Base-by-base conservation (phyloP, 2,888 invertebrate species). In the Cremastobaeus sp. region DNA sequence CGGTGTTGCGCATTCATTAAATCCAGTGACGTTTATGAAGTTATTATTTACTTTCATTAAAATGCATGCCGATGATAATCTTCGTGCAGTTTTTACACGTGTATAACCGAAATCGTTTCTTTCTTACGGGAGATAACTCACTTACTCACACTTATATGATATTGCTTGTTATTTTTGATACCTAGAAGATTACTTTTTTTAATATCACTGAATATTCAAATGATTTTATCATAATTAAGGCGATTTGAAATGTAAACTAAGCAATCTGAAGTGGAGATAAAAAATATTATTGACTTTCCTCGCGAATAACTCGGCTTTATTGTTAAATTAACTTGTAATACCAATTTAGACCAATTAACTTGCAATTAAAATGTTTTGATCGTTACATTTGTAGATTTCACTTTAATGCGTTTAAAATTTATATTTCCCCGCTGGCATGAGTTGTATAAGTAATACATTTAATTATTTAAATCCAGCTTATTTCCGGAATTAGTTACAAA, bases 1-100 rank as follows among this genome's bases (percentile, higher is more conserved):
- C 71, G 72, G 64, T 77, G 71, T 76, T 79, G 77, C 77, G 76
- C 76, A 80, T 79, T 77, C 78, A 81, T 71, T 71, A 59, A 11
- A 11, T 47, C 32, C 54, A 68, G 66, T 66, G 65, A 69, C 70
- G 60, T 60, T 73, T 73, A 62, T 66, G 47, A 73, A 68, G 55
- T 66, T 72, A 54, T 72, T 72, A 66, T 55, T 66, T 66, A 65
- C 60, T 72, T 48, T 48, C 72, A 72, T 71, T 11, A 72, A 72
- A 60, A 73, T 72, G 52, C 45, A 65, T 72, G 66, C 18, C 32
- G 32, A 47, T 60, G 60, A 12, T 60, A 62, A 66, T 66, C 5
- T 4, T 2, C 37, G 15, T 1, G 15, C 37, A 0, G n/a, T 11
- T 11, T 9, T 15, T 12, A 12, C 12, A 12, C 6, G 43, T 1